A percentile compares a stretch with the other conserved stretches of the same genome.
Evolutionary conservation across 2,888 invertebrate genomes (phyloP).

Genomic region (Drosophila mercatorum): DNA sequence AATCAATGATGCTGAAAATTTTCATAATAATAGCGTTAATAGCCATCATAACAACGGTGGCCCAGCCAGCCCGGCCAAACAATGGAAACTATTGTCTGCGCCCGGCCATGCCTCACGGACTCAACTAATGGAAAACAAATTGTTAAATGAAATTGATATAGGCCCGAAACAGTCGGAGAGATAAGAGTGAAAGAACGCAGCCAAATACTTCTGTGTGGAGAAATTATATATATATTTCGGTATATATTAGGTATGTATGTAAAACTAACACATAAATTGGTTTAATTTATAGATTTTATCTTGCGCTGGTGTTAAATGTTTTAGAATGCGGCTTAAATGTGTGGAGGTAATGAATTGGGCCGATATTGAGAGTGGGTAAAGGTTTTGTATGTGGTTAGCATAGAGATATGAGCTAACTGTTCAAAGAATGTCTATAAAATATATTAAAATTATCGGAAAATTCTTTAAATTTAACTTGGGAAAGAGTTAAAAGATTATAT

Average conservation of each 20-base stretch:
- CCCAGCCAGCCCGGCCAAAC: constrained; percentile 37
- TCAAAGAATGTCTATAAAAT: background rate
- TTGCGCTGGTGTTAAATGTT: background rate
- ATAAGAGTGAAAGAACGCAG: constrained; percentile 23
- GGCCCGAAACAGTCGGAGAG: background rate
- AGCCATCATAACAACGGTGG: constrained; percentile 71
- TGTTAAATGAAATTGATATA: constrained; percentile 68
- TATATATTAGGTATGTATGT: background rate
- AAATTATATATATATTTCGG: background rate
- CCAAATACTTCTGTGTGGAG: background rate
- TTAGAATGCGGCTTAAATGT: background rate
- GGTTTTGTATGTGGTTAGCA: background rate
- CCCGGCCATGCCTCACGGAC: constrained; percentile 37
- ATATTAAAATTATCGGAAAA: background rate
- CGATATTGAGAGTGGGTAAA: background rate
- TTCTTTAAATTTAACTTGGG: background rate
- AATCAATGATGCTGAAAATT: constrained; percentile 81
- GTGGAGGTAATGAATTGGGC: background rate
- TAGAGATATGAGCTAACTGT: background rate
- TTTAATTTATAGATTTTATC: constrained; percentile 11
- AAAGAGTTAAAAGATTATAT: background rate
- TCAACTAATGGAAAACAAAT: constrained; percentile 70
- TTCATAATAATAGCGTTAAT: constrained; percentile 79
- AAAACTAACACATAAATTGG: constrained; percentile 14
- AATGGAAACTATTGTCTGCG: constrained; percentile 47